phyloP scores from a whole-genome alignment of 2,888 invertebrate species.

The Allophyes oxyacanthae region DNA sequence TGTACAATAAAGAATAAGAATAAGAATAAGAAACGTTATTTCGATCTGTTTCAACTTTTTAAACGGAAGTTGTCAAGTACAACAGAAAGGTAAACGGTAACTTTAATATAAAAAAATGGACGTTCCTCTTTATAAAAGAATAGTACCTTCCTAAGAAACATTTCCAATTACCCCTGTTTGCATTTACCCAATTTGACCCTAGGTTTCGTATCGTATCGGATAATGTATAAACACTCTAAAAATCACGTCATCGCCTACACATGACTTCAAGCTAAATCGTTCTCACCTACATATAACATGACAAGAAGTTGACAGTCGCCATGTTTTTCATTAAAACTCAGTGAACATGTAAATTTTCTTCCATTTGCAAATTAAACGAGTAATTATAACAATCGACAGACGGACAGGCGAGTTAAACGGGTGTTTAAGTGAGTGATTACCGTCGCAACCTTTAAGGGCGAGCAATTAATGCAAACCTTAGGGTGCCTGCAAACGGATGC shows the following conservation, averaged over 20 bases:
- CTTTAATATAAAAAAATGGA: no score
- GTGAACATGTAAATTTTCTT: constrained; percentile 47
- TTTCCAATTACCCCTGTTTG: no score
- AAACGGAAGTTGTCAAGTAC: no score
- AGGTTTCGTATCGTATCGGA: no score
- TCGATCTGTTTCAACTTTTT: no score
- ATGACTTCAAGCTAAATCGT: neutral
- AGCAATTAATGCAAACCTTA: constrained; percentile 50
- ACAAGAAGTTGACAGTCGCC: neutral
- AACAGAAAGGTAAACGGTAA: no score
- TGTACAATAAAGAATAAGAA: no score
- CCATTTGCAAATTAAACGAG: constrained; percentile 54
- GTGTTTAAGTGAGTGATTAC: constrained; percentile 57
- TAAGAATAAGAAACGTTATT: no score
- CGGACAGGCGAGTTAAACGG: constrained; percentile 55
- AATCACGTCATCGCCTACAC: neutral
- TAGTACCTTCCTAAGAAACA: no score
- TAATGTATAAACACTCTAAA: no score
- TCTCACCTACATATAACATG: neutral
- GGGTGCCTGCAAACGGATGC: constrained; percentile 30
- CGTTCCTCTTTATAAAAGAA: no score
- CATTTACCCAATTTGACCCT: no score
- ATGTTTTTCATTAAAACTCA: constrained; percentile 30
- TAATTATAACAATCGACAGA: constrained; percentile 64
- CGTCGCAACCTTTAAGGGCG: constrained; percentile 38